These are phyloP conservation scores for Oligia fasciuncula DNA, from an alignment of 2,888 invertebrate genomes.

Conservation along the genomic window DNA sequence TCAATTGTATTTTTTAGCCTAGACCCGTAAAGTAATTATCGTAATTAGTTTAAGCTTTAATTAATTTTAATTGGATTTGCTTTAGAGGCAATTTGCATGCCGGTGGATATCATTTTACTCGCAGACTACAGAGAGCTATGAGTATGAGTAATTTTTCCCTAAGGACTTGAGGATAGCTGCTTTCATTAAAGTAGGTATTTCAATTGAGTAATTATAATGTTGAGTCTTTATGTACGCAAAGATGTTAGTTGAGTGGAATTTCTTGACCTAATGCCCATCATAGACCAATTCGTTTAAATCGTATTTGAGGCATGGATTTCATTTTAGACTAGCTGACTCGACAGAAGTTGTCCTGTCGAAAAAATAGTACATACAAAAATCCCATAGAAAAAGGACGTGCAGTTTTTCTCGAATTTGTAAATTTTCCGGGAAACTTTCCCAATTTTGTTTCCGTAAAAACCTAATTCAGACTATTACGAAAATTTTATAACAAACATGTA, in stretches of 20 bases:
- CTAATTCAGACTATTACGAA: neutral
- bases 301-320: too few relatives aligned
- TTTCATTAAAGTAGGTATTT: constrained; percentile 13
- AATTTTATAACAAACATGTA: neutral
- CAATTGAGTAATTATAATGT: constrained; percentile 17
- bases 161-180: constrained; percentile 9
- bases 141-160: constrained; percentile 35
- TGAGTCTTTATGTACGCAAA: neutral
- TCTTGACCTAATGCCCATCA: neutral
- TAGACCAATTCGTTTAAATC: neutral
- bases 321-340: too few relatives aligned
- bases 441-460: neutral
- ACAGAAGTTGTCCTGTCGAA: too few relatives aligned
- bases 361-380: too few relatives aligned
- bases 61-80: constrained; percentile 34
- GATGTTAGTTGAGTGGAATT: neutral
- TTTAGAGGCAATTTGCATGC: constrained; percentile 40
- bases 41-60: constrained; percentile 33
- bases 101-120: constrained; percentile 38
- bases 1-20: constrained; percentile 43
- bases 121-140: constrained; percentile 6
- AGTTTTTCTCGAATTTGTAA: too few relatives aligned
- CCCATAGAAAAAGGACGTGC: too few relatives aligned
- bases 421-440: too few relatives aligned
- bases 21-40: constrained; percentile 45